Evolutionary conservation across 2,888 invertebrate genomes (phyloP), one percentile per base, ranked within the genome.

Genomic region (Leptopilina myrica): DNA sequence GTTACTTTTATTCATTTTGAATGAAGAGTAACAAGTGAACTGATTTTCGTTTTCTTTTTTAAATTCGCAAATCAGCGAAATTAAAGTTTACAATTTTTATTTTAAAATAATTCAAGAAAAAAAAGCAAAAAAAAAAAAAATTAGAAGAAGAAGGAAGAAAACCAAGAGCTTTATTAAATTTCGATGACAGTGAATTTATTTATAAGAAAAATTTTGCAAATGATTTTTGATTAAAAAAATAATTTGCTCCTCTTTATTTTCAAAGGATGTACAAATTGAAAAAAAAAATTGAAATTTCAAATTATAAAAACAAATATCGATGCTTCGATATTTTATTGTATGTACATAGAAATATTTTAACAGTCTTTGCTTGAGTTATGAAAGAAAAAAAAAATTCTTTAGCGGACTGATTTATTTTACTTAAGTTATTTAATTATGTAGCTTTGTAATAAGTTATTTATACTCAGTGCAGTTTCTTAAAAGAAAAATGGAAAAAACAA

Each of bases 351-450:
- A 69, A 43, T 73, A 20, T 56, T 62, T 15, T 20, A 15, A 59
- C 6, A 9, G 73, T 73, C 73, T 33, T 3, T 73, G 73, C 73
- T 20, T 73, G 33, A 53, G 33, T 73, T 53, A 11, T 67, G 67
- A 43, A 33, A 7, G 8, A 49, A 53, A 12, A 53, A 53, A 46
- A 20, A 69, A 49, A 20, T 20, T 69, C 20, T 11, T 53, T 33
- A 2, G 69, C 69, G 69, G 69, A 53, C 53, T 69, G 69, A 73
- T 69, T 49, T 69, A 69, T 69, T 20, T 49, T 56, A 73, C 53
- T 73, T 73, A 73, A 73, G 56, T 73, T 73, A 73, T 73, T 73
- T 73, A 73, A 73, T 73, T 73, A 56, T 56, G 49, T 73, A 53
- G 40, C n/a, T 33, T n/a, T 40, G 53, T n/a, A 73, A 56, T 73